These are phyloP conservation scores for Potamilus streckersoni DNA, from an alignment of 1,140 invertebrate genomes.

Conservation along the genomic window DNA sequence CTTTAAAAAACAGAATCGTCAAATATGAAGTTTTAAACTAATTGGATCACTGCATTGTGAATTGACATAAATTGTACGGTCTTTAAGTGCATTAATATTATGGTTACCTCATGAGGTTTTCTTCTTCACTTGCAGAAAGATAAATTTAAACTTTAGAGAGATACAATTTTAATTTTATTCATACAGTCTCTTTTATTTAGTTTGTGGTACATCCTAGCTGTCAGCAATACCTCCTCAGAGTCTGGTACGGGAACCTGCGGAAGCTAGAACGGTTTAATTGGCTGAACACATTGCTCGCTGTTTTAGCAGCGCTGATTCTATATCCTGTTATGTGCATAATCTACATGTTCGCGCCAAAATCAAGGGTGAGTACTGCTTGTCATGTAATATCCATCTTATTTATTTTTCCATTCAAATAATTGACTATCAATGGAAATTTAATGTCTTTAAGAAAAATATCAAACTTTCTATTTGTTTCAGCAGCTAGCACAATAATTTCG, in stretches of 20 bases:
- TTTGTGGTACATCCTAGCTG: conserved; percentile 64
- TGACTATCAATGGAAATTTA: too few species aligned
- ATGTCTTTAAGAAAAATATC: too few species aligned
- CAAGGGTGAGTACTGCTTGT: conserved; percentile 24
- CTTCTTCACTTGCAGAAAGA: too few species aligned
- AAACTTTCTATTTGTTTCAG: too few species aligned
- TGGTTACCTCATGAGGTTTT: background rate
- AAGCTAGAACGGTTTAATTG: conserved; percentile 35
- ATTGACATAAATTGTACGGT: background rate
- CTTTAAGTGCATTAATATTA: background rate
- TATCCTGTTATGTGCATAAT: conserved; percentile 47
- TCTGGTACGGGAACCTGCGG: conserved; percentile 66
- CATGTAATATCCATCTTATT: too few species aligned
- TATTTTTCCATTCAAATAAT: too few species aligned
- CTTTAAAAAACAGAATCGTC: too few species aligned
- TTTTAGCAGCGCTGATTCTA: conserved; percentile 33
- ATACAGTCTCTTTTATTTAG: conserved; percentile 43
- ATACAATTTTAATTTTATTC: background rate
- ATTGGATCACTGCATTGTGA: background rate
- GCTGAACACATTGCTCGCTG: conserved; percentile 17
- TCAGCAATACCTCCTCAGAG: conserved; percentile 59
- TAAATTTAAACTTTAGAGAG: too few species aligned
- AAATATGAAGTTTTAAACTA: too few species aligned
- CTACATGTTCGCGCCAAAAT: conserved; percentile 41
- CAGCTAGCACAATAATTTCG: too few species aligned